Conservation (phyloP, 2,797 vertebrate genomes). For the Anomalospiza imberbis region DNA sequence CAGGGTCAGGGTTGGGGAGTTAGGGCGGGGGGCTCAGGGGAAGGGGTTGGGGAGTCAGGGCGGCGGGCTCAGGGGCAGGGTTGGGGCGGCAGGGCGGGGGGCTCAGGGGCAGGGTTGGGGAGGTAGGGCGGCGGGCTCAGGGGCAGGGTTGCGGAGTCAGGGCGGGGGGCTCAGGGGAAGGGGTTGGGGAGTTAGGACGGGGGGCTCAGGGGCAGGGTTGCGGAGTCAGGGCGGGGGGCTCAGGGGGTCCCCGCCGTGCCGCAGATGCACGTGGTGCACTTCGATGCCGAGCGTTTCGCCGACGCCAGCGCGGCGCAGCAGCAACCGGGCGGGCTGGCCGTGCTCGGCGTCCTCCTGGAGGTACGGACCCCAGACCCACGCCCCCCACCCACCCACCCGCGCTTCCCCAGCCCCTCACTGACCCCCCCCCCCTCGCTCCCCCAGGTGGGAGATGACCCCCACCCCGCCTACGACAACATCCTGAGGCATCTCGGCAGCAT, state of each 20-base stretch:
- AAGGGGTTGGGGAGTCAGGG: no score
- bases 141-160: no score
- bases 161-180: no score
- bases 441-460: slow-evolving; percentile 74
- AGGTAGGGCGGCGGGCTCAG: no score
- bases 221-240: background rate
- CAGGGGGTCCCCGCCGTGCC: background rate
- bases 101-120: no score
- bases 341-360: slow-evolving; percentile 87
- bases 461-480: slow-evolving; percentile 36
- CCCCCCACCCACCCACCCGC: background rate
- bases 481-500: slow-evolving; percentile 81
- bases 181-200: no score
- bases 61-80: no score
- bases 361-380: slow-evolving; percentile 49
- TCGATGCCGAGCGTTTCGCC: slow-evolving; percentile 81
- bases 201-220: no score
- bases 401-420: background rate
- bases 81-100: no score
- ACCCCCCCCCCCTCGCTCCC: background rate
- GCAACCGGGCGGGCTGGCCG: slow-evolving; percentile 81
- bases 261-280: slow-evolving; percentile 91
- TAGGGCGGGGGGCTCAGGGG: background rate
- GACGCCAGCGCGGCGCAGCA: slow-evolving; percentile 78
- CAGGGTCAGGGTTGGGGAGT: no score